Conservation (phyloP, 2,113 vertebrate genomes). For the Thomomys bottae region DNA sequence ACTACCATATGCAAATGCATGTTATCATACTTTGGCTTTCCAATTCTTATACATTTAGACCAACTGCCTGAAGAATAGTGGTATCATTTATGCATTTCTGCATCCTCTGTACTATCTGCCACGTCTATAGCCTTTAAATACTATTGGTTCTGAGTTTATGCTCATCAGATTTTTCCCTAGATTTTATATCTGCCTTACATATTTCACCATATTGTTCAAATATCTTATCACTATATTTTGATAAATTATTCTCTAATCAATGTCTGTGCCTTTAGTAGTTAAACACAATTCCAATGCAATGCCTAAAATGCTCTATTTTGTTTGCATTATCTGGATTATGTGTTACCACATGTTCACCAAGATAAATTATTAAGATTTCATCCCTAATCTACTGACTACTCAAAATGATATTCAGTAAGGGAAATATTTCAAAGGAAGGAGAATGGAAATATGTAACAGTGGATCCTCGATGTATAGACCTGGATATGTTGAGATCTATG, state of each 20-base stretch:
- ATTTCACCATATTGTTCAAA: conserved; percentile 18
- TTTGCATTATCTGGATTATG: background rate
- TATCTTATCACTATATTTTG: background rate
- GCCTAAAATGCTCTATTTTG: background rate
- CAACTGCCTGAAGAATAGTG: background rate
- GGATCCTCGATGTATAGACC: conserved; percentile 69
- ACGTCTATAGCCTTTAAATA: background rate
- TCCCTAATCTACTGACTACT: background rate
- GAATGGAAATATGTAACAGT: conserved; percentile 78
- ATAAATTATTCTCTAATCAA: background rate
- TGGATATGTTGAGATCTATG: conserved; percentile 61
- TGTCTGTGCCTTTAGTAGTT: background rate
- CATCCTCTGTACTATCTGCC: background rate
- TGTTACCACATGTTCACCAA: background rate
- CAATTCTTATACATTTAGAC: background rate
- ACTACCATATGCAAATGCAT: background rate
- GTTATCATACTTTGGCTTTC: background rate
- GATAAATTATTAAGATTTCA: conserved; percentile 8
- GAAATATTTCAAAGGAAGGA: conserved; percentile 69
- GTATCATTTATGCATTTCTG: background rate
- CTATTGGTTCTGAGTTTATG: conserved; percentile 4
- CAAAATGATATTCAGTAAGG: conserved; percentile 13
- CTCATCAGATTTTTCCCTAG: background rate
- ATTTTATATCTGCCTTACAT: background rate
- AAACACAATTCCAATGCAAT: background rate